Evolutionary conservation across 1,140 invertebrate genomes (phyloP), one percentile per base, ranked within the genome.

Genomic region (Augochlora pura): DNA sequence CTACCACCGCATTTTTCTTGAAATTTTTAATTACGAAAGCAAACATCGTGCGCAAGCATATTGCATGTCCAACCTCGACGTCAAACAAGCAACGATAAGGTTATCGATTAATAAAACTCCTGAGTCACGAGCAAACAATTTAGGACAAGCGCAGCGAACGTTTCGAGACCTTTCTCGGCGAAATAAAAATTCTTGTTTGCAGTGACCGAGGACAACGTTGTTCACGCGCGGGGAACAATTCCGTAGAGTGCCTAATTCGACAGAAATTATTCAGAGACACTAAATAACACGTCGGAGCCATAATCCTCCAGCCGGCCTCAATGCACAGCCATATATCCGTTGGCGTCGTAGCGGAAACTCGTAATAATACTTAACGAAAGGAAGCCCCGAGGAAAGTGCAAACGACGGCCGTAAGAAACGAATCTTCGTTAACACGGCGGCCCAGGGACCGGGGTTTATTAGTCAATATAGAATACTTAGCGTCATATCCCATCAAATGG

Each of bases 401-500:
- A 85, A 73, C 49, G 60, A 69, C 81, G 60, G 54, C 38, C 21
- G 25, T 46, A 75, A 84, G 79, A 42, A 81, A 49, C 63, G 32
- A 59, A 46, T 65, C 60, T 86, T 86, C 73, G 72, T 86, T 86
- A 85, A 52, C 65, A 57, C 8, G n/a, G 52, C n/a, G 62, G 42
- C 21, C 42, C 57, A 32, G 60, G 64, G 80, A 79, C 67, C 64
- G 69, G 52, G 76, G 82, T 88, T 90, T 90, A 91, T 91, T 90
- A 88, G 86, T 87, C 85, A 88, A 87, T 88, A 86, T 71, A 86
- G 83, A 83, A 87, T 87, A 81, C 77, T 86, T 77, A 85, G 74
- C 75, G 88, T 88, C 90, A 90, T 90, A 90, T 88, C 82, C 86
- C 38, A 91, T 91, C 77, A 77, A 71, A 73, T n/a, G 67, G 60